These are phyloP conservation scores for Caenorhabditis plicata DNA, from an alignment of 2,888 invertebrate genomes.

Conservation along the genomic window DNA sequence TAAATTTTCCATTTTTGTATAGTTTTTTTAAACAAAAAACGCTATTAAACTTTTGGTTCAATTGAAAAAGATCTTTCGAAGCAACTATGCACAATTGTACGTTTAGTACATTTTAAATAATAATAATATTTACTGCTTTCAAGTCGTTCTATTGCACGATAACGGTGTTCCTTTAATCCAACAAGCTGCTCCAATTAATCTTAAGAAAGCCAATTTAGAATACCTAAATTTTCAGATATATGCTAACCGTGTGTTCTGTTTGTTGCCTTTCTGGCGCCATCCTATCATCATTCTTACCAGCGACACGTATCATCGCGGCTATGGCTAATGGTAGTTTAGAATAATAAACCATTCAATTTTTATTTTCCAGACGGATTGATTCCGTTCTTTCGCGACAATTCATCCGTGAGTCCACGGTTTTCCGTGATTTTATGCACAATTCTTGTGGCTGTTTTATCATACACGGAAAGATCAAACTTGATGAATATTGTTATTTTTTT, in stretches of 20 bases:
- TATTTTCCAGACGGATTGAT: slow-evolving; percentile 30
- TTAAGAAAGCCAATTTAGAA: no score
- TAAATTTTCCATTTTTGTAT: no score
- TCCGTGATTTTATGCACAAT: slow-evolving; percentile 29
- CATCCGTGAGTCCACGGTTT: slow-evolving; percentile 28
- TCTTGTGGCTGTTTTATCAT: slow-evolving; percentile 19
- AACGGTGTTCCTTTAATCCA: no score
- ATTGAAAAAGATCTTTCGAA: no score
- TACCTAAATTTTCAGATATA: slow-evolving; percentile 43
- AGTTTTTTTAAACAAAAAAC: no score
- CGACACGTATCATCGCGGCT: slow-evolving; percentile 35
- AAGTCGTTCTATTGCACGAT: no score
- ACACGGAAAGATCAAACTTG: slow-evolving; percentile 21
- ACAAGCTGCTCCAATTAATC: no score
- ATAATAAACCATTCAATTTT: background rate
- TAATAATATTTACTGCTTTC: no score
- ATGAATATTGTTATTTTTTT: slow-evolving; percentile 29
- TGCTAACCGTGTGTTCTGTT: slow-evolving; percentile 47
- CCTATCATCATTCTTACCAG: slow-evolving; percentile 38
- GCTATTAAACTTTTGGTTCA: no score
- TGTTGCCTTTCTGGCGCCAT: slow-evolving; percentile 45
- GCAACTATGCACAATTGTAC: no score
- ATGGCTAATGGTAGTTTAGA: slow-evolving; percentile 21
- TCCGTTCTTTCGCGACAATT: slow-evolving; percentile 33
- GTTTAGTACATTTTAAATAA: no score